phyloP scores from a whole-genome alignment of 2,888 invertebrate genomes.

The Eutolmus rufibarbis region DNA sequence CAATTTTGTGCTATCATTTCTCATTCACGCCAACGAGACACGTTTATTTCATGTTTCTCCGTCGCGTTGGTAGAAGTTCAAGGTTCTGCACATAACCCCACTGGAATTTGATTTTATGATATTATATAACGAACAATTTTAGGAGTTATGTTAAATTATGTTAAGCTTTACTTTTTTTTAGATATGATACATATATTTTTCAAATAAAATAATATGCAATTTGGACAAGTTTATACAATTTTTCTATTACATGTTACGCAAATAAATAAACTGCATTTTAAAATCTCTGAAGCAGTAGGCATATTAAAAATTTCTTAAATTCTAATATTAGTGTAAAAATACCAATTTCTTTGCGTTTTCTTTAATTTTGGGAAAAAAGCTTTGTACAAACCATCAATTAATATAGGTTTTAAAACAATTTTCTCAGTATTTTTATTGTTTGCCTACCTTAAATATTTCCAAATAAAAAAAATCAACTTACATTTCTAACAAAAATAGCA shows the following conservation, averaged over 20 bases:
- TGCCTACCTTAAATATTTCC: neutral
- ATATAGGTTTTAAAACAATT: neutral
- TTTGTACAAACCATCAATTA: too few species aligned
- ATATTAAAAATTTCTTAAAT: too few species aligned
- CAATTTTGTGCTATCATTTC: neutral
- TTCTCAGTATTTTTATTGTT: neutral
- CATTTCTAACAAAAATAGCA: neutral
- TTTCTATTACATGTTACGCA: too few species aligned
- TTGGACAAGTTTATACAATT: too few species aligned
- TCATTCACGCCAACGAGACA: neutral
- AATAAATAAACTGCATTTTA: too few species aligned
- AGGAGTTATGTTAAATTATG: neutral
- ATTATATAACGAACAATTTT: neutral
- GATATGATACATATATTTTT: too few species aligned
- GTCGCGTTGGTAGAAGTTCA: neutral
- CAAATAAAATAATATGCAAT: too few species aligned
- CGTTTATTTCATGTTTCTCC: neutral
- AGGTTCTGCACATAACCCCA: neutral
- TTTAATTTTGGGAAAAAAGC: too few species aligned
- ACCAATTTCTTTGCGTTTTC: too few species aligned
- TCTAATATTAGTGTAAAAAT: too few species aligned
- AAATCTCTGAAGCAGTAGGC: too few species aligned
- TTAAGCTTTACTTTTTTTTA: neutral
- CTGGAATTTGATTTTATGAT: neutral
- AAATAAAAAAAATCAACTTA: neutral